These are phyloP conservation scores for Diorhabda elongata DNA, from an alignment of 1,140 invertebrate genomes.

Conservation along the genomic window DNA sequence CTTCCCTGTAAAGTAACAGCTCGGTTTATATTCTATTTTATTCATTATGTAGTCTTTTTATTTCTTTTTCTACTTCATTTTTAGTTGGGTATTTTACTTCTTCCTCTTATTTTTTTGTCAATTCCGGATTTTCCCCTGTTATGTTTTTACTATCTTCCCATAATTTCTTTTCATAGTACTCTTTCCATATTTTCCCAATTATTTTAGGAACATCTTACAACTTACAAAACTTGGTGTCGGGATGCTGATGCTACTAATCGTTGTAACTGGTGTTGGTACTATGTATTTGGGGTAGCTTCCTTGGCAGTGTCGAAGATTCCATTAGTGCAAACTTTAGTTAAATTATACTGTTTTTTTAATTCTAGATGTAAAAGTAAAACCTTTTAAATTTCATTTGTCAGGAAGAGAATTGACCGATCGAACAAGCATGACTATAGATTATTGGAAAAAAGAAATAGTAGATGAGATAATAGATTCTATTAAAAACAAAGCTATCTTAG, in stretches of 20 bases:
- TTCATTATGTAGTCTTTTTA: no score
- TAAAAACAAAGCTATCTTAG: constrained; percentile 21
- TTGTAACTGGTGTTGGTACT: neutral
- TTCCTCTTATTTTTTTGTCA: no score
- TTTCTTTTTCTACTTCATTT: no score
- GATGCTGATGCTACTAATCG: neutral
- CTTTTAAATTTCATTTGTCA: constrained; percentile 1
- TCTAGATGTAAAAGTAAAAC: constrained; percentile 1
- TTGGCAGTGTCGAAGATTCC: neutral
- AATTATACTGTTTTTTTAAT: neutral
- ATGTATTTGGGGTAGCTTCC: neutral
- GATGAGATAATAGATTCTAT: constrained; percentile 35
- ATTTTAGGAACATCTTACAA: no score
- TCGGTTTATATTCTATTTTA: no score
- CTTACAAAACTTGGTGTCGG: no score
- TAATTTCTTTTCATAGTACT: no score
- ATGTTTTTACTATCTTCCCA: no score
- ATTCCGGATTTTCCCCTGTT: no score
- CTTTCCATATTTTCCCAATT: no score
- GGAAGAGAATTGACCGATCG: constrained; percentile 43
- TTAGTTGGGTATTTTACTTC: no score
- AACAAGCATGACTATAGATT: constrained; percentile 39
- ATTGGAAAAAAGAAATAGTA: constrained; percentile 43
- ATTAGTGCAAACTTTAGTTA: neutral
- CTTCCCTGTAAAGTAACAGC: no score